Evolutionary conservation across 2,113 vertebrate species (phyloP), one percentile per base, ranked within the genome.

Genomic region (Poecilia latipinna): DNA sequence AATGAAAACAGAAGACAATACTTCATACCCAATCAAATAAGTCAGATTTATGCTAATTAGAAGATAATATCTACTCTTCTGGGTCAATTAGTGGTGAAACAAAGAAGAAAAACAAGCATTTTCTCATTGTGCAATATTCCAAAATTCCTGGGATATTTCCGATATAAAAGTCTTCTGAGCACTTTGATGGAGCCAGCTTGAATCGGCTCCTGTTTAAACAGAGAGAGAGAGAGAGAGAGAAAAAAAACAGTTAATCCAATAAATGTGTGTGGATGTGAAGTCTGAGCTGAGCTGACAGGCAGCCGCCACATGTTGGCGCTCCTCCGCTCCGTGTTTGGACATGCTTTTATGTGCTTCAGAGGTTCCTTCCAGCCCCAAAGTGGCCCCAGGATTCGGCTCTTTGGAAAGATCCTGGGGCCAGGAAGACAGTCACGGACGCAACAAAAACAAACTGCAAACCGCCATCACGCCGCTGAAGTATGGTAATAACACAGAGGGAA

Each of bases 401-500:
- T 70, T 82, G 84, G 73, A 87, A 79, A 77, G 61, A 86, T 72
- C 69, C 81, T 39, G 78, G 72, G 71, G 86, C 72, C 77, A 64
- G 28, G 66, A 83, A 89, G 89, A 92, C 82, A 87, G 85, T 78
- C 76, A 4, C 32, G 76, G 78, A 78, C 75, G 72, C 82, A 89
- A 82, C 66, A 78, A 90, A 91, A 93, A 90, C 88, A 92, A 87
- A 87, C 84, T 80, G 63, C 32, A 74, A 85, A 91, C 90, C 90
- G 61, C 32, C 26, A 62, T 76, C 89, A 89, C 84, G 86, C 79
- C 76, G 69, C 76, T 78, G 79, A 91, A 91, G 93, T 86, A 82
- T 86, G 90, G 82, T 93, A 93, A 94, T 93, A 80, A 93, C 83
- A 93, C 72, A 92, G 88, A 71, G 78, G 92, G 86, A 91, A 87